A percentile compares a stretch with the other conserved stretches of the same genome.
phyloP scores from a whole-genome alignment of 2,888 invertebrate genomes.

The Tetheella fluctuosa region DNA sequence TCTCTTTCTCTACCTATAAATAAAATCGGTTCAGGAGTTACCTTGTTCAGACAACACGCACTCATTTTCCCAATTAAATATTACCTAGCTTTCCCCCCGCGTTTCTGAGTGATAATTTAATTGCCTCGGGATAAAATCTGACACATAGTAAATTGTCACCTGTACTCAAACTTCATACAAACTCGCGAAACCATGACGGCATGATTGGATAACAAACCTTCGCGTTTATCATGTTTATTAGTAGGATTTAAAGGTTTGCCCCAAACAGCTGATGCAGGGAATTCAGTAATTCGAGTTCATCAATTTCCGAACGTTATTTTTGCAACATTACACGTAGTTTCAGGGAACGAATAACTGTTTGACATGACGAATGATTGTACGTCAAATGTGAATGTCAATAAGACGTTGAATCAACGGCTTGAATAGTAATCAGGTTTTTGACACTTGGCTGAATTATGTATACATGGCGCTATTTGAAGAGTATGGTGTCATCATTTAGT shows the following conservation, averaged over 20 bases:
- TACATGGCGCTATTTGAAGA: neutral
- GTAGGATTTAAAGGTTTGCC: neutral
- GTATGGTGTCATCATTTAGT: neutral
- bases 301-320: neutral
- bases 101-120: too few species aligned
- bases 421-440: slow-evolving; percentile 8
- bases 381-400: neutral
- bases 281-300: neutral
- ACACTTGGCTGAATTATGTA: neutral
- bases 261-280: neutral
- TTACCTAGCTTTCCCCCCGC: too few species aligned
- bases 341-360: neutral
- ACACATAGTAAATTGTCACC: too few species aligned
- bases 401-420: neutral
- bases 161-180: too few species aligned
- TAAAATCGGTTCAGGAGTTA: too few species aligned
- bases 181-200: too few species aligned
- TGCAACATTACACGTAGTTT: neutral
- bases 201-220: too few species aligned
- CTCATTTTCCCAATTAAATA: too few species aligned
- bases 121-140: too few species aligned
- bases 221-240: neutral
- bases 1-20: too few species aligned
- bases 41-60: too few species aligned
- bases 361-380: slow-evolving; percentile 7